A percentile compares a stretch with the other conserved stretches of the same genome.
These are phyloP conservation scores for Crotophaga sulcirostris DNA, from an alignment of 2,113 vertebrate genomes.

Conservation along the genomic window DNA sequence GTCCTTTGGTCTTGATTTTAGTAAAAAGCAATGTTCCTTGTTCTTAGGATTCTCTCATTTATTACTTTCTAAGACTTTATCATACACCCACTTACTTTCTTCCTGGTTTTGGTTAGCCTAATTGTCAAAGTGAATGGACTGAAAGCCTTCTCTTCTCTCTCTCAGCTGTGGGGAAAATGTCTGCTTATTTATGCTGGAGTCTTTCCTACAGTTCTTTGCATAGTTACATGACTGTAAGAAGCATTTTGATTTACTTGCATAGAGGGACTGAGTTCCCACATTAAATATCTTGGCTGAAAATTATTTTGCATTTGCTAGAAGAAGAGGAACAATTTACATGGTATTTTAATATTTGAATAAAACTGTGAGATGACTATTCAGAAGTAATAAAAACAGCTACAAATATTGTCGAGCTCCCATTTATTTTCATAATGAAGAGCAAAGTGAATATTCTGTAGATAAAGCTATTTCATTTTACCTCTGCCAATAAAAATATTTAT, in stretches of 20 bases:
- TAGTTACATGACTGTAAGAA: background rate
- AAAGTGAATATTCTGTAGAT: background rate
- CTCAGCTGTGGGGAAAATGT: background rate
- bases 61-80: background rate
- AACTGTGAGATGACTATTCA: background rate
- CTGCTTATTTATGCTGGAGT: background rate
- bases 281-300: background rate
- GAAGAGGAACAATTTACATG: constrained; percentile 1
- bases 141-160: background rate
- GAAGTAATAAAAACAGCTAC: background rate
- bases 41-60: background rate
- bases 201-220: background rate
- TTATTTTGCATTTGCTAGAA: constrained; percentile 12
- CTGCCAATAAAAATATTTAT: background rate
- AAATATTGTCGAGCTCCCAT: background rate
- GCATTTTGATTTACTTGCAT: background rate
- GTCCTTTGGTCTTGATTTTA: background rate
- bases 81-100: background rate
- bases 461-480: constrained; percentile 8
- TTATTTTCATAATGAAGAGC: constrained; percentile 40
- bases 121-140: background rate
- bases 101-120: background rate
- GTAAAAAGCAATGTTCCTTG: background rate
- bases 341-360: background rate
- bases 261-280: background rate